Conservation (phyloP, 2,797 vertebrate genomes). For the Cuniculus paca region DNA sequence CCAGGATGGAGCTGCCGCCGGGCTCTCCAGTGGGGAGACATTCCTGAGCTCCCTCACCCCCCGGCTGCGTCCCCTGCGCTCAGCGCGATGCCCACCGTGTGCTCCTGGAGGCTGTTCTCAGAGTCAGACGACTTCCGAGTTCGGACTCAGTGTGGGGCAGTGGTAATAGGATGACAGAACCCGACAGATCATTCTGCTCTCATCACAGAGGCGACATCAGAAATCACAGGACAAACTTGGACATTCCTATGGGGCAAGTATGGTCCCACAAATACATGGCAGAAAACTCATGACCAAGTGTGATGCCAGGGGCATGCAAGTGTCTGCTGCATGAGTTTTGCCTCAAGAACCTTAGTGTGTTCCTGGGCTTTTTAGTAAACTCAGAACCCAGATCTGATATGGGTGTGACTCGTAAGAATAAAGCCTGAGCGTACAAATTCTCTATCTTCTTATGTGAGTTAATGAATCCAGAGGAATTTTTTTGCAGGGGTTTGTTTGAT, state of each 20-base stretch:
- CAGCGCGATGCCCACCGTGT: background rate
- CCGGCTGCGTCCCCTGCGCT: background rate
- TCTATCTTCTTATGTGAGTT: background rate
- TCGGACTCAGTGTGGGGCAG: background rate
- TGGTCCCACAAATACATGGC: background rate
- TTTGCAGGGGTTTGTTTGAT: background rate
- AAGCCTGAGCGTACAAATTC: background rate
- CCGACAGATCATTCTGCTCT: constrained; percentile 16
- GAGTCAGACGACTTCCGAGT: background rate
- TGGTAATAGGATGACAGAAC: constrained; percentile 1
- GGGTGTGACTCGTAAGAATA: constrained; percentile 21
- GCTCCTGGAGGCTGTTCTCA: constrained; percentile 27
- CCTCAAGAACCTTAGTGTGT: background rate
- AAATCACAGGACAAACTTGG: background rate
- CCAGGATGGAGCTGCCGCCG: background rate
- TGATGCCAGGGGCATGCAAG: constrained; percentile 18
- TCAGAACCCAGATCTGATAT: background rate
- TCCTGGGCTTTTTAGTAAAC: background rate
- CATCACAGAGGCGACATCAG: constrained; percentile 9
- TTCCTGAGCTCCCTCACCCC: background rate
- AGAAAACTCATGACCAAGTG: background rate
- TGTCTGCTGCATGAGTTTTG: constrained; percentile 21
- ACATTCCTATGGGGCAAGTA: background rate
- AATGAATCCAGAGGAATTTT: background rate
- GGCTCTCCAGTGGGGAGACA: constrained; percentile 11